Percentiles rank a stretch among this genome's conserved stretches.
Evolutionary conservation across 2,113 vertebrate genomes (phyloP).

Genomic region (Pristiophorus japonicus): DNA sequence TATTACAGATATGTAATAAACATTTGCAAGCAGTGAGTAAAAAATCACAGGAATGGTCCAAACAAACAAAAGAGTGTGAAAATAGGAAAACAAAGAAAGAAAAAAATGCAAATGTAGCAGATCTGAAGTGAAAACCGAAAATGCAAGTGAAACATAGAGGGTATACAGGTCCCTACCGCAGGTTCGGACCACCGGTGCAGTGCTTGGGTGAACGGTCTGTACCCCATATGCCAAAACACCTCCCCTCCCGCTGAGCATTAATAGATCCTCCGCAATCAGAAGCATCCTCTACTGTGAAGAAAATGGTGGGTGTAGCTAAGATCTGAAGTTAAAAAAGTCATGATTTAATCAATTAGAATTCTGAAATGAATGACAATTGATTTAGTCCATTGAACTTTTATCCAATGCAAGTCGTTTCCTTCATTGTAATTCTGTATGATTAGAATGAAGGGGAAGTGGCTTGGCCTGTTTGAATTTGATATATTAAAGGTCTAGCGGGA

Average conservation of each 20-base stretch:
- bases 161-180: too few species aligned
- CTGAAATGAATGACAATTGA: not conserved
- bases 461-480: not conserved
- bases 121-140: not conserved
- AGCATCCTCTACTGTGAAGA: not conserved
- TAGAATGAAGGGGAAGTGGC: not conserved
- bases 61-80: not conserved
- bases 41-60: not conserved
- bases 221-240: too few species aligned
- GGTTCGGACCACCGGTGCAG: too few species aligned
- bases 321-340: not conserved
- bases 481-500: not conserved
- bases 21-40: not conserved
- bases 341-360: not conserved
- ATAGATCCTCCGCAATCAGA: too few species aligned
- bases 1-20: not conserved
- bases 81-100: not conserved
- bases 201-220: too few species aligned
- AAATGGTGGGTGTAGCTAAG: not conserved
- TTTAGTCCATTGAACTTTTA: not conserved
- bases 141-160: not conserved
- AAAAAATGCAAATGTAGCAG: not conserved
- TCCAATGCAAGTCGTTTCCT: not conserved
- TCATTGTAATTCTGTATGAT: not conserved
- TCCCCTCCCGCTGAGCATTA: too few species aligned